Base-by-base conservation (phyloP, 2,797 vertebrate genomes). In the Amblyraja radiata region DNA sequence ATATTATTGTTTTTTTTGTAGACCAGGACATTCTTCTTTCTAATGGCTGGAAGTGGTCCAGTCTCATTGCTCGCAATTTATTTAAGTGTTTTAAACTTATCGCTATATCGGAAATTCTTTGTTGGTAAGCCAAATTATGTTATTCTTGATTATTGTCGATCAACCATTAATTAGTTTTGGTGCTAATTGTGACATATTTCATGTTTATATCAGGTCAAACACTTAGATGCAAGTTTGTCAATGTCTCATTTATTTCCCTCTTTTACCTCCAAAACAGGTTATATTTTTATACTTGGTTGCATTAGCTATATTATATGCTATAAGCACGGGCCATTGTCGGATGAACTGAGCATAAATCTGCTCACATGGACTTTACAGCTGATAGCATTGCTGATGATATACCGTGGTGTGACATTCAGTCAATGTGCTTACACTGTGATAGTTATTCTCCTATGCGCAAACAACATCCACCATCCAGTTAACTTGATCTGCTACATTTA, bases 21-120 rank as follows among this genome's bases (percentile, higher is more conserved):
- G 97, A 94, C 94, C 94, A 97, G 96, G 94, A 97, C 96, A 88
- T 97, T 97, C 94, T 94, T 96, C 95, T 96, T 97, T 94, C 94
- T 97, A 95, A 95, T 96, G 96, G 93, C 95, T 93, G 96, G 94
- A 93, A 96, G 95, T 94, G 96, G 95, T 94, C 96, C 97, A 94
- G 94, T 94, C 93, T 96, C 96, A 18, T 94, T 96, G 28, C 97
- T 97, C 94, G 76, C 95, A 68, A 93, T 96, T 79, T 96, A 95
- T 93, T 96, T 93, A 23, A 8, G 39, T 28, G 1, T 92, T 54
- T 54, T 76, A 74, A 76, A 94, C 93, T 94, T 94, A 93, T 93
- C 95, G 58, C 94, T 93, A 94, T 95, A 97, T 94, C 96, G 95
- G 94, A 95, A 32, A 54, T 97, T 95, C 94, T 2, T 97, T 79